Evolutionary conservation across 2,888 invertebrate species (phyloP), one percentile per base, ranked within the genome.

Genomic region (Noctua janthe): DNA sequence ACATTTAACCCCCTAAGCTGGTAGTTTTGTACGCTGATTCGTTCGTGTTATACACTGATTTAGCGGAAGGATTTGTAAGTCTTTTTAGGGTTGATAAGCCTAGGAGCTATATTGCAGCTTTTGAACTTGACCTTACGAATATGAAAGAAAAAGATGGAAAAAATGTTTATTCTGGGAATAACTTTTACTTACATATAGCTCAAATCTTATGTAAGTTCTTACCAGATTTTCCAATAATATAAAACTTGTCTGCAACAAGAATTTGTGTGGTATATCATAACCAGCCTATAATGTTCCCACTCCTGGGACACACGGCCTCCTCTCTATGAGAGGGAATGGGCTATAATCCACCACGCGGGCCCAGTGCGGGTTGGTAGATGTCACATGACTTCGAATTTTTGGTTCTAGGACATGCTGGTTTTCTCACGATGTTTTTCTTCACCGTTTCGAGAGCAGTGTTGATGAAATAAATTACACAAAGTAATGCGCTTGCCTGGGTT

Each of bases 1-100:
- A 84, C 86, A 85, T 88, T 89, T 84, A 85, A 86, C 78, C 54
- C 70, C 69, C 43, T 89, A 89, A 89, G 70, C 82, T 13, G 72
- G 86, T 89, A 84, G 82, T 89, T 82, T 81, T 81, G 77, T 70
- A 66, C 66, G 70, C 74, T 78, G 81, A 85, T 89, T 87, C 82
- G 80, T 80, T 83, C 70, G 72, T 87, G 71, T 77, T 81, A 74
- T 64, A 78, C 62, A 69, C 29, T 74, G 80, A 87, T 89, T 83
- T 80, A 43, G 23, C 74, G 64, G 49, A 43, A 23, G 47, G 64
- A 83, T 83, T 74, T 64, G 23, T 54, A 69, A 82, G 39, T 67
- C 66, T 56, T 51, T 77, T 78, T n/a, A 59, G 49, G n/a, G 51
- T 64, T 49, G 8, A 7, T n/a, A 51, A 69, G n/a, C 23, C 47